Evolutionary conservation across 2,797 vertebrate genomes (phyloP), one percentile per base, ranked within the genome.

Genomic region (Numenius phaeopus): DNA sequence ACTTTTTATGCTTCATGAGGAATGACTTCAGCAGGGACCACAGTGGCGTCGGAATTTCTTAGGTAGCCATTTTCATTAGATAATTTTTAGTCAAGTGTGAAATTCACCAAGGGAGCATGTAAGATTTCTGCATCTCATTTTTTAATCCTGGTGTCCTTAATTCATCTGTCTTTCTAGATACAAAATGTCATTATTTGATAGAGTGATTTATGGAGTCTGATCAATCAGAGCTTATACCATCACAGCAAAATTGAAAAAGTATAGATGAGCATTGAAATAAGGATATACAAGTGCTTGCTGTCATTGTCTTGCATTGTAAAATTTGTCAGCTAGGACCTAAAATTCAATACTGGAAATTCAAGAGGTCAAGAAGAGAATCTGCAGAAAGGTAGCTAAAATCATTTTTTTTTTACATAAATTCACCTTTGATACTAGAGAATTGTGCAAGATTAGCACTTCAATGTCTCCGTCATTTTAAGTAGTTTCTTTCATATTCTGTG

Each of bases 321-420:
- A 91, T 62, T 81, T 79, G 47, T 87, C 76, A 88, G 55, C 20
- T 65, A 58, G 27, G 47, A 90, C 27, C 69, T 87, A 79, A 76
- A 90, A 88, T 93, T 86, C 77, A 86, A 59, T 66, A 50, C 14
- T 16, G 14, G 10, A 27, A 65, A 94, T 83, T 46, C 49, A 86
- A 70, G 27, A 90, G 49, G 30, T 75, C 58, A 78, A 39, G 57
- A 94, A 72, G 54, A 94, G 24, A 77, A 59, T 37, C 64, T 89
- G 11, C n/a, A 92, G 57, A 89, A 85, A 90, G 14, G 18, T 52
- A 82, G 27, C n/a, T 59, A 55, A n/a, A 70, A 27, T 76, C 66
- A 91, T 83, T 94, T 91, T 76, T 94, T 95, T 94, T 76, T 69
- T 42, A 78, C 39, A 79, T 78, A 97, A 88, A 82, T 76, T 89